A percentile compares a stretch with the other conserved stretches of the same genome.
phyloP scores from a whole-genome alignment of 2,888 invertebrate genomes.

The Heliconius aoede region DNA sequence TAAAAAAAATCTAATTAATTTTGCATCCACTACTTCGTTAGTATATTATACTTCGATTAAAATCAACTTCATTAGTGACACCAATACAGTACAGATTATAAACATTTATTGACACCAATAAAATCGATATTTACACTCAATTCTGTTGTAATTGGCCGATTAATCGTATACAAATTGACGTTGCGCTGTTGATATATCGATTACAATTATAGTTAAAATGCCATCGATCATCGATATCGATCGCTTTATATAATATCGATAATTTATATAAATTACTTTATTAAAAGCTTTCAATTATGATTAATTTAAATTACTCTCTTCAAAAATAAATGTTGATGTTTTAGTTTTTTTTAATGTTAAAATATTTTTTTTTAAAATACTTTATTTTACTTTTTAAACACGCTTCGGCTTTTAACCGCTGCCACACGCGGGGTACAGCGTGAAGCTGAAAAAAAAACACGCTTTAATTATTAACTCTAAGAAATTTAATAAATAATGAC shows the following conservation, averaged over 20 bases:
- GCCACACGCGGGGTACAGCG: no score
- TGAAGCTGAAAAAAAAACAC: no score
- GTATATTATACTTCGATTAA: neutral
- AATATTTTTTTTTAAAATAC: no score
- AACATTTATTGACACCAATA: slow-evolving; percentile 22
- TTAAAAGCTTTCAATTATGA: neutral
- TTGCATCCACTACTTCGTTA: neutral
- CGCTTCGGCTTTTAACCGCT: no score
- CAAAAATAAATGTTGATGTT: neutral
- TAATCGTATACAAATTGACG: slow-evolving; percentile 25
- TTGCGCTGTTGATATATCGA: slow-evolving; percentile 25
- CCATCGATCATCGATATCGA: slow-evolving; percentile 27
- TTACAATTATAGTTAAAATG: slow-evolving; percentile 24
- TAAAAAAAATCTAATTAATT: neutral
- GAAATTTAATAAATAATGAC: no score
- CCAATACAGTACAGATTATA: slow-evolving; percentile 17
- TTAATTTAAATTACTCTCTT: slow-evolving; percentile 5
- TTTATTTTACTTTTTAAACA: no score
- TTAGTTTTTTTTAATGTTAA: no score
- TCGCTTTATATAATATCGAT: slow-evolving; percentile 7
- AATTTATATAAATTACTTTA: slow-evolving; percentile 24
- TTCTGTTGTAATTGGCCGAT: slow-evolving; percentile 20
- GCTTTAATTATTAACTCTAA: no score
- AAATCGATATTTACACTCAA: slow-evolving; percentile 24
- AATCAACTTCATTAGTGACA: slow-evolving; percentile 4